Percentiles rank a stretch among this genome's conserved stretches.
phyloP scores from a whole-genome alignment of 2,797 vertebrate genomes.

The Macropodus opercularis region DNA sequence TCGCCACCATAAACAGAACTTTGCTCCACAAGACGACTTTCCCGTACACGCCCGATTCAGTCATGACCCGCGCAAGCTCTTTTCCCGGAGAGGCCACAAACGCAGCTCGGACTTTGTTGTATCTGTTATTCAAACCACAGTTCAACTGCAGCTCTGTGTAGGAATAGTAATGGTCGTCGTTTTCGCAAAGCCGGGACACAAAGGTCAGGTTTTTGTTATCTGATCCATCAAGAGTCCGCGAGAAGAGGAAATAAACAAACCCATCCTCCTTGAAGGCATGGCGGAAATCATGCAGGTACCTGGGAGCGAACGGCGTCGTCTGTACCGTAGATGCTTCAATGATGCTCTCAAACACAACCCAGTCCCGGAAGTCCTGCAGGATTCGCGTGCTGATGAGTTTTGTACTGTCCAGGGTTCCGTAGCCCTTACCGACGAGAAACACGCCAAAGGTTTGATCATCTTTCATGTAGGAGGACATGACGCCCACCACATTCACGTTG shows the following conservation, averaged over 20 bases:
- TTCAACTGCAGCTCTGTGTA: constrained; percentile 93
- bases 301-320: constrained; percentile 85
- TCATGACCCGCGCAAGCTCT: constrained; percentile 73
- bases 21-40: constrained; percentile 67
- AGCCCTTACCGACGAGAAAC: constrained; percentile 94
- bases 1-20: constrained; percentile 82
- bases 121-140: constrained; percentile 77
- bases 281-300: constrained; percentile 90
- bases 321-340: constrained; percentile 91
- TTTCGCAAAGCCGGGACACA: constrained; percentile 90
- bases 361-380: constrained; percentile 83
- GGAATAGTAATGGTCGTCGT: constrained; percentile 90
- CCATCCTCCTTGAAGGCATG: constrained; percentile 87
- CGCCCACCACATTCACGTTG: constrained; percentile 89
- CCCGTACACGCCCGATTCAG: constrained; percentile 55
- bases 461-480: constrained; percentile 83
- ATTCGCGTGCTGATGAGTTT: constrained; percentile 97
- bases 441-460: constrained; percentile 69
- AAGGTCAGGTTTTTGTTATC: constrained; percentile 88
- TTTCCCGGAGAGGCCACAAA: constrained; percentile 80
- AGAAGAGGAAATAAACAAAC: constrained; percentile 94
- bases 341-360: constrained; percentile 93
- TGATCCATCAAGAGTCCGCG: constrained; percentile 85
- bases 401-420: constrained; percentile 89
- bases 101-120: constrained; percentile 81